Base-by-base conservation (phyloP, 2,797 vertebrate genomes). In the Gephyroberyx darwinii region DNA sequence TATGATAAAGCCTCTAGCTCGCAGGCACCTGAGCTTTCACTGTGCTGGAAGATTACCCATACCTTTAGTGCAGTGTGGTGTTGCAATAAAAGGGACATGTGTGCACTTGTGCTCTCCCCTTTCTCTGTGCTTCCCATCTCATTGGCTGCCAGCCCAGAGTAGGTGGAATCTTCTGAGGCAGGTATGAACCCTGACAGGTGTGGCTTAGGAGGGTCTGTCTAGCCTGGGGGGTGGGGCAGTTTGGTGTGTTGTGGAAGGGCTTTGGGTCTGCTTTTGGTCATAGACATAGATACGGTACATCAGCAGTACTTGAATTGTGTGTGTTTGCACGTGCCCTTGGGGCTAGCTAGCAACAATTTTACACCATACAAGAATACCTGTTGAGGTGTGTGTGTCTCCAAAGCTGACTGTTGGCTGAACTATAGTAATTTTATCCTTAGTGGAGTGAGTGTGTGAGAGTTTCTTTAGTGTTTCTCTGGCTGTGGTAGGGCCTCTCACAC, bases 151-250 rank as follows among this genome's bases (percentile, higher is more conserved):
- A 84, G 86, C 57, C 80, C 75, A 71, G 81, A 86, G 80, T 87
- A 90, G 78, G 84, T 69, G 90, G 88, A 90, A 77, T 74, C 85
- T 50, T 71, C 86, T 90, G 78, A 88, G 70, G 77, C 91, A 86
- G 90, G 92, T 93, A 93, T 86, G 91, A 90, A 84, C 57, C 75
- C 74, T 82, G 75, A 77, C 62, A 83, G 76, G 76, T 80, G 83
- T 78, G 77, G 60, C 54, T 69, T 65, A 52, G 74, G 64, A 55
- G 30, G 22, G 59, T 80, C 57, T 68, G 39, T 33, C 39, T 41
- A 26, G 67, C 17, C 0, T 12, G 22, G 47, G 17, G 55, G 51
- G 57, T 31, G 5, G 8, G 30, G 69, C 33, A 52, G 13, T 72
- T 74, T 75, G 69, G 68, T 68, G 80, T 71, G 82, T 64, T 77